Evolutionary conservation across 2,113 vertebrate genomes (phyloP).

Genomic region (Gasterosteus aculeatus): DNA sequence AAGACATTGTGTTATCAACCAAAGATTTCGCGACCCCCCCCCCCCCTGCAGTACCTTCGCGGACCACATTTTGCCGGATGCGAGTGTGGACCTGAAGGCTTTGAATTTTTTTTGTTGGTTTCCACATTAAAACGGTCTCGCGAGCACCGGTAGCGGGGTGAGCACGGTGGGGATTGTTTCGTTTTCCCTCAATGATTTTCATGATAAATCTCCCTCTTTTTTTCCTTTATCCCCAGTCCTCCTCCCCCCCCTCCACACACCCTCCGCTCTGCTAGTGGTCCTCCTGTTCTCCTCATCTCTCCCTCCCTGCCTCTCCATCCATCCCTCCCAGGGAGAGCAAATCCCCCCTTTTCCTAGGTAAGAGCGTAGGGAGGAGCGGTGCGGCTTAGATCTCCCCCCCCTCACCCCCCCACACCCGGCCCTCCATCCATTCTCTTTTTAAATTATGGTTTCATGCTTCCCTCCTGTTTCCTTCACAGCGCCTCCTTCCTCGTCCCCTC

Average conservation of each 20-base stretch:
- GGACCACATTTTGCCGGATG: background rate
- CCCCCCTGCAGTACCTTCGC: too few species aligned
- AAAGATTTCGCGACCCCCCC: too few species aligned
- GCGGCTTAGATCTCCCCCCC: constrained; percentile 78
- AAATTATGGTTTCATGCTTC: constrained; percentile 60
- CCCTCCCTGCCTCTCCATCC: constrained; percentile 56
- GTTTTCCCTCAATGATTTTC: constrained; percentile 50
- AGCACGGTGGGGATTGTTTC: constrained; percentile 10
- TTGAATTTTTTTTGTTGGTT: constrained; percentile 24
- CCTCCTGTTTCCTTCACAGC: constrained; percentile 2
- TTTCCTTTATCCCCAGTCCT: constrained; percentile 56
- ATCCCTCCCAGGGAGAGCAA: constrained; percentile 78
- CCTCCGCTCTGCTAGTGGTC: constrained; percentile 56
- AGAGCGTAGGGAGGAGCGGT: constrained; percentile 77
- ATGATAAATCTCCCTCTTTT: constrained; percentile 65
- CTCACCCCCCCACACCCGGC: constrained; percentile 72
- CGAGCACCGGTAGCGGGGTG: constrained; percentile 39
- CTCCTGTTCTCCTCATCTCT: constrained; percentile 68
- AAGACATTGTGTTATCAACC: too few species aligned
- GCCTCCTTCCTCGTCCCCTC: constrained; percentile 45
- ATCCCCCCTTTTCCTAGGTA: constrained; percentile 81
- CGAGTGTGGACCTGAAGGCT: constrained; percentile 13
- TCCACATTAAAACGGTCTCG: constrained; percentile 44
- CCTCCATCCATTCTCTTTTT: constrained; percentile 57
- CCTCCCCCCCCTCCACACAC: constrained; percentile 19